Percentiles rank a stretch among this genome's conserved stretches.
phyloP scores from a whole-genome alignment of 2,888 invertebrate species.

The Thysanoteuthis rhombus region DNA sequence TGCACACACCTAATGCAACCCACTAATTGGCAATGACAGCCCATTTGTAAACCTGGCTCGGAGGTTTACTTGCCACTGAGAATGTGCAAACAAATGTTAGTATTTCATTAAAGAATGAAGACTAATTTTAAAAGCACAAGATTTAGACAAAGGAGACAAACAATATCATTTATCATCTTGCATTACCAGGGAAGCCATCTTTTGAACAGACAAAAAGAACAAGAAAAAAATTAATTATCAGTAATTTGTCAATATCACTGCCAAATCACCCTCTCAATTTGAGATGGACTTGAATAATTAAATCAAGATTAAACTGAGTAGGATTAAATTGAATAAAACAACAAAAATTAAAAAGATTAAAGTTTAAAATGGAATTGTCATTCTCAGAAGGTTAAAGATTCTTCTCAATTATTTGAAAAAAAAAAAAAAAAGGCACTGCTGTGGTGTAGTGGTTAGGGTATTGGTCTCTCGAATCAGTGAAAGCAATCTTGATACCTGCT shows the following conservation, averaged over 20 bases:
- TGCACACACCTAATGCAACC: too few species aligned
- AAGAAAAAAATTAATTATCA: background rate
- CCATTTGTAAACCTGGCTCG: background rate
- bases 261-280: background rate
- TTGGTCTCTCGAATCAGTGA: background rate
- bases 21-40: background rate
- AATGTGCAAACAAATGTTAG: background rate
- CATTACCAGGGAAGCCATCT: background rate
- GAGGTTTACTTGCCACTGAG: background rate
- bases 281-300: background rate
- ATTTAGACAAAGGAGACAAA: background rate
- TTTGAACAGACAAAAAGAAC: background rate
- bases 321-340: background rate
- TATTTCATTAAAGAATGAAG: background rate
- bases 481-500: too few species aligned
- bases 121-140: background rate
- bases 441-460: background rate
- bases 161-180: background rate
- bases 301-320: background rate
- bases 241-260: background rate
- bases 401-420: background rate
- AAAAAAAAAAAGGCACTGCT: background rate
- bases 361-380: background rate
- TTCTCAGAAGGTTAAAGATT: background rate
- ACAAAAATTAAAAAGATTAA: background rate